A percentile compares a stretch with the other conserved stretches of the same genome.
phyloP scores from a whole-genome alignment of 2,113 vertebrate genomes.

The Tupaia chinensis region DNA sequence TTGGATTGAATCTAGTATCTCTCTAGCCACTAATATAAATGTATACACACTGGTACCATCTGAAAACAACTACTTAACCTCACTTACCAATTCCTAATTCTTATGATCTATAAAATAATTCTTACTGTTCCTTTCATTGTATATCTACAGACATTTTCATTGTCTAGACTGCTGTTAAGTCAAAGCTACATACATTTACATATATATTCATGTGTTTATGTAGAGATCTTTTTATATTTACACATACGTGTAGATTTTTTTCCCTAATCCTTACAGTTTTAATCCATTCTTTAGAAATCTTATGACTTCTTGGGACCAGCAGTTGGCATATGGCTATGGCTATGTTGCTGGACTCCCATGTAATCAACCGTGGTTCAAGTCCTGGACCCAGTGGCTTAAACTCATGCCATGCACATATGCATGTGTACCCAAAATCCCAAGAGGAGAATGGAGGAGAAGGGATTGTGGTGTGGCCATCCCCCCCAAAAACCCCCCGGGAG shows the following conservation, averaged over 20 bases:
- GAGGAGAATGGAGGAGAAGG: too few species aligned
- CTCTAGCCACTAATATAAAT: neutral
- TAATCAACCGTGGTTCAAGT: too few species aligned
- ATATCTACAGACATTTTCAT: neutral
- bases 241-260: neutral
- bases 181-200: neutral
- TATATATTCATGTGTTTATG: neutral
- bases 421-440: too few species aligned
- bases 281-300: neutral
- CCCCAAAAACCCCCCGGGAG: too few species aligned
- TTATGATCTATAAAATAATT: neutral
- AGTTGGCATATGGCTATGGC: too few species aligned
- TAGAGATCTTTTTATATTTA: neutral
- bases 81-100: neutral
- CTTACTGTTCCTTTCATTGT: neutral
- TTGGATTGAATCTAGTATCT: conserved; percentile 25
- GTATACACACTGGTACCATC: neutral
- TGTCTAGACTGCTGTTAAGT: neutral
- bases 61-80: neutral
- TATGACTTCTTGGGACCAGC: neutral
- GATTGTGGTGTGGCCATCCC: too few species aligned
- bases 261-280: neutral
- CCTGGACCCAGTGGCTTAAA: too few species aligned
- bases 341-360: too few species aligned
- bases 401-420: too few species aligned